Evolutionary conservation across 2,888 invertebrate species (phyloP).

Genomic region (Noctua janthe): DNA sequence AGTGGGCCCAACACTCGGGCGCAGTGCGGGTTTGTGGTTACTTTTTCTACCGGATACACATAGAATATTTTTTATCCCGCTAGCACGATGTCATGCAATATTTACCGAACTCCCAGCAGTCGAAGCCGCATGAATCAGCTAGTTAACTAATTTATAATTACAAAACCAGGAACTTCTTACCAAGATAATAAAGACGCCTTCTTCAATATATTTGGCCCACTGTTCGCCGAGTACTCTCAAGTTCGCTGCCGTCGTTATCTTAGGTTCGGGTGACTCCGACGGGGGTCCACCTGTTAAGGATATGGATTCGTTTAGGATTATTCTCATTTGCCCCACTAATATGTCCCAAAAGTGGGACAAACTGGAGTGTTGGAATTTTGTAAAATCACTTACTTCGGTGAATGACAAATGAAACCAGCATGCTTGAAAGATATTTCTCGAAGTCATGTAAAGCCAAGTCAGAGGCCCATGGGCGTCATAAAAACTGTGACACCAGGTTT

Average conservation of each 20-base stretch:
- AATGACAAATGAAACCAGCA: no score
- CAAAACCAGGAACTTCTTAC: slow-evolving; percentile 65
- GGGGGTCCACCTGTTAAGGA: slow-evolving; percentile 4
- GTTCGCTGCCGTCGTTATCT: slow-evolving; percentile 56
- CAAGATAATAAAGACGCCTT: slow-evolving; percentile 82
- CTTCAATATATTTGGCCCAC: slow-evolving; percentile 90
- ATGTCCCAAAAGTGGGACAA: no score
- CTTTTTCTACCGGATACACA: no score
- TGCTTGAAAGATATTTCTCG: no score
- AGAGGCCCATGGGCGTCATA: no score
- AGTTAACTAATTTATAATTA: background rate
- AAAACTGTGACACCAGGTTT: no score
- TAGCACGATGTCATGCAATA: background rate
- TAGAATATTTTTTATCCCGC: background rate
- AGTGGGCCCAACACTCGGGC: background rate
- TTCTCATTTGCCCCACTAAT: background rate
- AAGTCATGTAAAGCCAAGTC: no score
- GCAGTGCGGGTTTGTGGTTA: background rate
- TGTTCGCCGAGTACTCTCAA: slow-evolving; percentile 87
- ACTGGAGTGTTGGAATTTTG: no score
- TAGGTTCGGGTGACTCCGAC: background rate
- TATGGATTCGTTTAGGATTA: background rate
- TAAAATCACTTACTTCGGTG: no score
- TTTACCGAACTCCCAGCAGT: background rate
- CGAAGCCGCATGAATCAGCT: background rate